Percentiles rank a stretch among this genome's conserved stretches.
phyloP scores from a whole-genome alignment of 2,113 vertebrate species.

The Callaeas wilsoni region DNA sequence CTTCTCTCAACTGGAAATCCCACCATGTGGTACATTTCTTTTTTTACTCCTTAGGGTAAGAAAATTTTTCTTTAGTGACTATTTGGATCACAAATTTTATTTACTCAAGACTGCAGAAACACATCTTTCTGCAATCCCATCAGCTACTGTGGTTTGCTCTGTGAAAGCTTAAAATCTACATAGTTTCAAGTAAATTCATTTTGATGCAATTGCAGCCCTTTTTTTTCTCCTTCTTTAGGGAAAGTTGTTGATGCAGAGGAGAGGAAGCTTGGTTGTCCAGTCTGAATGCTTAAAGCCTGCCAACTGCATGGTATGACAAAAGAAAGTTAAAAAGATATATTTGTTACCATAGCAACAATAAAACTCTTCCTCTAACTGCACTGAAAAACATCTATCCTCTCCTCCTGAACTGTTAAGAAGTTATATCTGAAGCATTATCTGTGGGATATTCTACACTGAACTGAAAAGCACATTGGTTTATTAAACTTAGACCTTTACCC shows the following conservation, averaged over 20 bases:
- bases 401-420: not conserved
- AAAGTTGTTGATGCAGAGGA: not conserved
- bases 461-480: not conserved
- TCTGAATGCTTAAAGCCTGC: not conserved
- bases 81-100: not conserved
- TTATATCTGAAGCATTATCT: not conserved
- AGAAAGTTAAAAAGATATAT: not conserved
- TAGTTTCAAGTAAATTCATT: not conserved
- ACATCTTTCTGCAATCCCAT: not conserved
- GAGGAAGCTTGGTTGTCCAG: not conserved
- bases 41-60: not conserved
- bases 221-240: not conserved
- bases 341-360: conserved; percentile 30
- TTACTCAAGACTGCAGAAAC: not conserved
- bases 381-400: not conserved
- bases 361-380: not conserved
- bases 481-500: not conserved
- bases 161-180: not conserved
- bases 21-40: no score
- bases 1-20: not conserved
- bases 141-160: not conserved
- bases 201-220: not conserved
- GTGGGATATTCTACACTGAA: not conserved
- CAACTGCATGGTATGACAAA: not conserved
- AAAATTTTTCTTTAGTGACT: not conserved